Conservation (phyloP, 2,113 vertebrate genomes). For the Tautogolabrus adspersus region DNA sequence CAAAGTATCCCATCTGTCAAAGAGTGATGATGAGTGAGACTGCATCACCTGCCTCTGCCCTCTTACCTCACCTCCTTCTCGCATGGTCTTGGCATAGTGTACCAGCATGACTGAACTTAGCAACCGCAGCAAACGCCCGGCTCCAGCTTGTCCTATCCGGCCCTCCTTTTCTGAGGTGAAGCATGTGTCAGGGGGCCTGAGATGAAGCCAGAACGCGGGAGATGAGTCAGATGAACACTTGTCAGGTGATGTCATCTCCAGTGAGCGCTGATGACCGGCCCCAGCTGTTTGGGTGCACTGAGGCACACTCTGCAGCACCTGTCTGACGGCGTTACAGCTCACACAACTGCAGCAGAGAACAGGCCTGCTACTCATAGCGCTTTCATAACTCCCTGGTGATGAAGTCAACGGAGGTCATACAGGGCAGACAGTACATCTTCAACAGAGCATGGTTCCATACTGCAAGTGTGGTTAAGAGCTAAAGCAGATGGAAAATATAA, state of each 20-base stretch:
- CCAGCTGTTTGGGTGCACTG: constrained; percentile 76
- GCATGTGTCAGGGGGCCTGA: constrained; percentile 63
- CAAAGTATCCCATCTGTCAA: constrained; percentile 56
- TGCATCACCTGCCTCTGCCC: constrained; percentile 51
- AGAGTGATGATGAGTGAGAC: constrained; percentile 49
- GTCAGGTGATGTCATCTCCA: constrained; percentile 83
- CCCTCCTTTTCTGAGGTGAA: constrained; percentile 50
- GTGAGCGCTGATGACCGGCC: constrained; percentile 72
- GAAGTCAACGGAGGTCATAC: constrained; percentile 63
- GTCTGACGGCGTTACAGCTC: constrained; percentile 70
- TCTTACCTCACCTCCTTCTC: constrained; percentile 55
- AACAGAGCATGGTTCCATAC: constrained; percentile 39
- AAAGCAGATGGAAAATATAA: background rate
- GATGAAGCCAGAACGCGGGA: constrained; percentile 59
- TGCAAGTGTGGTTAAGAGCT: constrained; percentile 15
- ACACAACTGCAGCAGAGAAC: constrained; percentile 56
- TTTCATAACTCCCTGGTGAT: constrained; percentile 62
- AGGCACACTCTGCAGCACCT: constrained; percentile 74
- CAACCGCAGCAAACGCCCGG: constrained; percentile 17
- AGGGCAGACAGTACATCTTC: constrained; percentile 45
- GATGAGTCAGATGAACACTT: constrained; percentile 82
- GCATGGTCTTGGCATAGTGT: constrained; percentile 20
- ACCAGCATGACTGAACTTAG: constrained; percentile 38
- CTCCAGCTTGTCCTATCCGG: constrained; percentile 24
- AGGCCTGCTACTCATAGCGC: constrained; percentile 42